Evolutionary conservation across 2,797 vertebrate species (phyloP).

Genomic region (Champsocephalus gunnari): DNA sequence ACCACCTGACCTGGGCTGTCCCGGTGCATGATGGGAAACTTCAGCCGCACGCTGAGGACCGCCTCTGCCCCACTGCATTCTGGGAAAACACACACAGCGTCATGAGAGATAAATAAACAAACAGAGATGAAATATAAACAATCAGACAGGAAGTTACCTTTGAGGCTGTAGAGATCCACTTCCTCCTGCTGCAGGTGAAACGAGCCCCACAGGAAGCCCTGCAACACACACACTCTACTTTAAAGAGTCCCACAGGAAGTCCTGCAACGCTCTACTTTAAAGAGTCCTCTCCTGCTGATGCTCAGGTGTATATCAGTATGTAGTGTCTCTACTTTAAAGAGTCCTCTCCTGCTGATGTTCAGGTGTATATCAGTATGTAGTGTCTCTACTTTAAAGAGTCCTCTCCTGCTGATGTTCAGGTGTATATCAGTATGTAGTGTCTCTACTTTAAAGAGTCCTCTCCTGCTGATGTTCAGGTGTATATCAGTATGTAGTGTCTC

Average conservation of each 20-base stretch:
- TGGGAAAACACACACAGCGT: slow-evolving; percentile 50
- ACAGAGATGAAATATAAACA: neutral
- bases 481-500: no score
- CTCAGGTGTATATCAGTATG: no score
- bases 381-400: no score
- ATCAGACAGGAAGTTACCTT: neutral
- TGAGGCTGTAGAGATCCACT: slow-evolving; percentile 79
- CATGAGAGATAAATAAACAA: neutral
- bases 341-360: no score
- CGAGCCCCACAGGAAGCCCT: slow-evolving; percentile 87
- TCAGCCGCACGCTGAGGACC: slow-evolving; percentile 80
- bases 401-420: no score
- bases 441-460: no score
- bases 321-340: no score
- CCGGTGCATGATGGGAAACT: slow-evolving; percentile 72
- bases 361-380: no score
- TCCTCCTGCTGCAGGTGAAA: slow-evolving; percentile 84
- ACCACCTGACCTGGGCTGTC: slow-evolving; percentile 79
- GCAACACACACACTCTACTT: neutral
- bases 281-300: no score
- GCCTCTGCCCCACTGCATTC: slow-evolving; percentile 69
- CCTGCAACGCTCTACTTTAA: slow-evolving; percentile 69
- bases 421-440: no score
- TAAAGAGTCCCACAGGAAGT: slow-evolving; percentile 81
- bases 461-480: no score